Evolutionary conservation across 2,797 vertebrate species (phyloP).

Genomic region (Neosilurus mollespiculum): DNA sequence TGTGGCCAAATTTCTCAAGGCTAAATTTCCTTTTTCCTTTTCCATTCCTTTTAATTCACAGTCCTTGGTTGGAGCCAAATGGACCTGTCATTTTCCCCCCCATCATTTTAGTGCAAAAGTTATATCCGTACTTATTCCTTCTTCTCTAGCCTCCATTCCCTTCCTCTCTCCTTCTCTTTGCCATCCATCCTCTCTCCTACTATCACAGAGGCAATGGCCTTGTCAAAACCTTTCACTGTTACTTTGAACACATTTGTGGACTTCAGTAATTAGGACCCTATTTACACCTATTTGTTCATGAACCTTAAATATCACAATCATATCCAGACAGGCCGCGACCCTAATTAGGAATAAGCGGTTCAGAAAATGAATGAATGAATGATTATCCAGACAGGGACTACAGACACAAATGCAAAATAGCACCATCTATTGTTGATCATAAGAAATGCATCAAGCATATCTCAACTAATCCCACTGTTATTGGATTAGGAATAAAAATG

Average conservation of each 20-base stretch:
- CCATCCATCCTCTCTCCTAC: neutral
- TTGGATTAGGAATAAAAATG: neutral
- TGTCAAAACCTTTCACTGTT: neutral
- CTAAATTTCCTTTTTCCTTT: neutral
- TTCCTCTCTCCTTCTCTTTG: neutral
- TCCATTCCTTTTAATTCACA: neutral
- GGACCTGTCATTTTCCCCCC: conserved; percentile 62
- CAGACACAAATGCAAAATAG: neutral
- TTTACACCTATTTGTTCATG: neutral
- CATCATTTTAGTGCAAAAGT: conserved; percentile 63
- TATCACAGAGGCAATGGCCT: neutral
- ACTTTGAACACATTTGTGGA: neutral
- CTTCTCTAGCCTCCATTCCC: neutral
- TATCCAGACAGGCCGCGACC: neutral
- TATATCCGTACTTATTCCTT: conserved; percentile 36
- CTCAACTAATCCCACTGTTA: neutral
- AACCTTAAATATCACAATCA: neutral
- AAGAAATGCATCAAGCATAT: neutral
- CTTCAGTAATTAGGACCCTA: neutral
- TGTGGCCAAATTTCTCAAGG: neutral
- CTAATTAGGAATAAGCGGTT: too few species aligned
- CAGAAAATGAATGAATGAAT: too few species aligned
- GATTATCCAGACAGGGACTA: neutral
- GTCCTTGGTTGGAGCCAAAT: conserved; percentile 60
- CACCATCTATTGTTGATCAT: neutral